Base-by-base conservation (phyloP, 2,113 vertebrate genomes). In the Thryonomys swinderianus region DNA sequence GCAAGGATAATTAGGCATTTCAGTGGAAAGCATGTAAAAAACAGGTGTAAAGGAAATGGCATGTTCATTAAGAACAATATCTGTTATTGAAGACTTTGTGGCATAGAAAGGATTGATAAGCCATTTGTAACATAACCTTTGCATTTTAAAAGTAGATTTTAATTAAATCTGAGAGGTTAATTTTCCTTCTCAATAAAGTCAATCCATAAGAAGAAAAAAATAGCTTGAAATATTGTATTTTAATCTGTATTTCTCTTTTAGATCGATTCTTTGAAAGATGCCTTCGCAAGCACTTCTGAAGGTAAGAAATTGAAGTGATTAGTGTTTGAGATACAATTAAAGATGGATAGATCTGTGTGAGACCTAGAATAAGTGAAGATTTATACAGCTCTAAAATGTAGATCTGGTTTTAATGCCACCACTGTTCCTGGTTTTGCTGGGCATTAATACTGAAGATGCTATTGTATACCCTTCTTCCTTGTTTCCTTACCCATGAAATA, bases 231-330 rank as follows among this genome's bases (percentile, higher is more conserved):
- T 13, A 37, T 91, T 82, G 45, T 40, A 27, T 93, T 95, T 96
- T 96, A 95, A 96, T 92, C 20, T 96, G 0, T 95, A 67, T 97
- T 92, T 97, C 12, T 91, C 30, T 96, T 96, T 97, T 97, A 99
- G 98, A 40, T 97, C 90, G 98, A 98, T 74, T 96, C 95, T 93
- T 91, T 98, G 71, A 98, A 97, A 96, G 97, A 98, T 97, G 92
- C 85, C 62, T 82, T 30, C 85, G 97, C 98, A 96, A 98, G 98
- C 59, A 98, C 98, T 85, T 98, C 98, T 95, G 88, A 97, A 98
- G 98, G 98, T 99, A 98, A 98, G 96, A 96, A 48, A 86, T 21
- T 7, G n/a, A 91, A 10, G 74, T 88, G 78, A 76, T 97, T 67
- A 0, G 91, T 88, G 8, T 84, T 95, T 81, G 59, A 92, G 76